phyloP scores from a whole-genome alignment of 2,797 vertebrate genomes.

The Chloroceryle amazona region DNA sequence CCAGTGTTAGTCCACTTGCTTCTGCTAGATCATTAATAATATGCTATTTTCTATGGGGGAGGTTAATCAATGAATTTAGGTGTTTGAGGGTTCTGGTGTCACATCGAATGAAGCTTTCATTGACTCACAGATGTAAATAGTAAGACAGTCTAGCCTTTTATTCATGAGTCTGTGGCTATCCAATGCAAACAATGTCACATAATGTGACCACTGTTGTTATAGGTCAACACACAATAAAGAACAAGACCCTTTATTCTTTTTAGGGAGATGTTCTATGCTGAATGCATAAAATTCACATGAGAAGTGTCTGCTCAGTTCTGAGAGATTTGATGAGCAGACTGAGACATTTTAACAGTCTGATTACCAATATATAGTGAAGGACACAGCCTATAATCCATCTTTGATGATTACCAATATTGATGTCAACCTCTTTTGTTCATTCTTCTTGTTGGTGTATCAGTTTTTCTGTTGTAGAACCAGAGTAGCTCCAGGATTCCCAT shows the following conservation, averaged over 20 bases:
- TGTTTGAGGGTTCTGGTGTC: not conserved
- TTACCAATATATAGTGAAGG: rapidly evolving
- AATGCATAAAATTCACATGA: not conserved
- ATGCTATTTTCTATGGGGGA: not conserved
- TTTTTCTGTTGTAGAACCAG: not conserved
- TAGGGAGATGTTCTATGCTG: not conserved
- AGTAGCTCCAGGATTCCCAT: not conserved
- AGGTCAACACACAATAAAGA: not conserved
- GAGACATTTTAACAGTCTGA: not conserved
- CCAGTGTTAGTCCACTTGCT: not conserved
- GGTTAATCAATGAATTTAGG: not conserved
- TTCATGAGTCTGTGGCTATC: not conserved
- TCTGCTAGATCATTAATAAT: not conserved
- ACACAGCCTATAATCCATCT: not conserved
- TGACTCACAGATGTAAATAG: not conserved
- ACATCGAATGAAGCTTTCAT: not conserved
- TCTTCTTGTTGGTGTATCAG: not conserved
- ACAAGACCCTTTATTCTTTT: not conserved
- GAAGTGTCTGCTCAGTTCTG: not conserved
- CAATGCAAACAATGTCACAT: not conserved
- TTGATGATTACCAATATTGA: not conserved
- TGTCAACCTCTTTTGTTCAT: not conserved
- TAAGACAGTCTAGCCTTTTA: not conserved
- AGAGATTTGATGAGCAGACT: not conserved
- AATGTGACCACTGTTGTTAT: not conserved